Conservation (phyloP, 2,113 vertebrate genomes). For the Chinchilla lanigera region DNA sequence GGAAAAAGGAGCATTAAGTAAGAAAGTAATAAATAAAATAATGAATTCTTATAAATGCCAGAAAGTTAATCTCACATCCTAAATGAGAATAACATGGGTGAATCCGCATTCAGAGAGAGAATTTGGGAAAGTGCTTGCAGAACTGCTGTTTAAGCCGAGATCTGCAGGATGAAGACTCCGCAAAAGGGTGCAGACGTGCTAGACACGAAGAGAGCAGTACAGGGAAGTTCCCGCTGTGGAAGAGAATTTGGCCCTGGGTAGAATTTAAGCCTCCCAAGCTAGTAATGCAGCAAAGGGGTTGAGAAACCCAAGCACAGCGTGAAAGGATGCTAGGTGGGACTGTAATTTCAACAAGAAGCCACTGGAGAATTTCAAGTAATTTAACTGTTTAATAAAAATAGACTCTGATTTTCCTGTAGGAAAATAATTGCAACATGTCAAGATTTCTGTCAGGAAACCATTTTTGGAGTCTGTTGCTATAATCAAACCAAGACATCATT, state of each 20-base stretch:
- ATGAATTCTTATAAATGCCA: background rate
- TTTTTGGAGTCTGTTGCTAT: background rate
- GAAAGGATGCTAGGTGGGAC: background rate
- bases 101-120: background rate
- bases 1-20: background rate
- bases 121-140: background rate
- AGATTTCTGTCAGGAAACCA: background rate
- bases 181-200: background rate
- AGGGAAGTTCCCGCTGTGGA: accelerated
- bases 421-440: background rate
- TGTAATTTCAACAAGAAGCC: background rate
- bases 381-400: background rate
- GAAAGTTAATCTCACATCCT: background rate
- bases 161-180: background rate
- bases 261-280: background rate
- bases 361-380: background rate
- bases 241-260: background rate
- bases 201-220: background rate
- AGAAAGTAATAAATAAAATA: background rate
- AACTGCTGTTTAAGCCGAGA: background rate
- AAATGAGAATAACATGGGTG: background rate
- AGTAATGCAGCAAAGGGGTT: background rate
- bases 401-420: background rate
- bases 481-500: background rate
- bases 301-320: background rate